These are phyloP conservation scores for Neoaliturus tenellus DNA, from an alignment of 2,888 invertebrate genomes.

Conservation along the genomic window DNA sequence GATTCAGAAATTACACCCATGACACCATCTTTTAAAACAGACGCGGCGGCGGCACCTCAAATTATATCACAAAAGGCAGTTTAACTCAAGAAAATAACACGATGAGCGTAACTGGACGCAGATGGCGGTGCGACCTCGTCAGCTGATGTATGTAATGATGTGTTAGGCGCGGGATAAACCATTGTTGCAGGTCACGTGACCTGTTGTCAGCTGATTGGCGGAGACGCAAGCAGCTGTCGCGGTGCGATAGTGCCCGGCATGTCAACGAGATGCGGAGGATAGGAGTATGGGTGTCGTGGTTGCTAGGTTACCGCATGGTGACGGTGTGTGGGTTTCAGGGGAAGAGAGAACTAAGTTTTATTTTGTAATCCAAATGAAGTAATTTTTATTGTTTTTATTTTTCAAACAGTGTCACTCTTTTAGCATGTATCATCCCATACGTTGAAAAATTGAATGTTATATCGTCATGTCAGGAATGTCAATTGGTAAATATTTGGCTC, in stretches of 20 bases:
- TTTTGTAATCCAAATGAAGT: too few species aligned
- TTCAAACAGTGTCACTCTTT: too few species aligned
- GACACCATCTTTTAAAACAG: not conserved
- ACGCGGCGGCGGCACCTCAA: not conserved
- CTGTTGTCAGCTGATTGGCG: slow-evolving; percentile 14
- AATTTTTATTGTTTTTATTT: too few species aligned
- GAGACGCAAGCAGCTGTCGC: not conserved
- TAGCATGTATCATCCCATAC: too few species aligned
- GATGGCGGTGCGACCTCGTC: not conserved
- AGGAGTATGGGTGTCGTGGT: not conserved
- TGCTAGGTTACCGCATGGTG: too few species aligned
- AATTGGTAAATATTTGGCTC: too few species aligned
- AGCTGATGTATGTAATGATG: slow-evolving; percentile 14
- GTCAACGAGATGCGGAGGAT: slow-evolving; percentile 1
- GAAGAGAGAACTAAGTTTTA: too few species aligned
- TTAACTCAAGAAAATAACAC: not conserved
- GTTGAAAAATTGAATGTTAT: too few species aligned
- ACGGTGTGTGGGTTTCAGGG: too few species aligned
- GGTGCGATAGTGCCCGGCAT: not conserved
- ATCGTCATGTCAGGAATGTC: too few species aligned
- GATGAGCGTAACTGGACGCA: not conserved
- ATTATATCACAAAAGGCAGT: not conserved
- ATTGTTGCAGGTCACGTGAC: slow-evolving; percentile 15
- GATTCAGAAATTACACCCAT: not conserved
- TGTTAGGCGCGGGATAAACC: not conserved